Evolutionary conservation across 2,113 vertebrate species (phyloP).

Genomic region (Pipra filicauda): DNA sequence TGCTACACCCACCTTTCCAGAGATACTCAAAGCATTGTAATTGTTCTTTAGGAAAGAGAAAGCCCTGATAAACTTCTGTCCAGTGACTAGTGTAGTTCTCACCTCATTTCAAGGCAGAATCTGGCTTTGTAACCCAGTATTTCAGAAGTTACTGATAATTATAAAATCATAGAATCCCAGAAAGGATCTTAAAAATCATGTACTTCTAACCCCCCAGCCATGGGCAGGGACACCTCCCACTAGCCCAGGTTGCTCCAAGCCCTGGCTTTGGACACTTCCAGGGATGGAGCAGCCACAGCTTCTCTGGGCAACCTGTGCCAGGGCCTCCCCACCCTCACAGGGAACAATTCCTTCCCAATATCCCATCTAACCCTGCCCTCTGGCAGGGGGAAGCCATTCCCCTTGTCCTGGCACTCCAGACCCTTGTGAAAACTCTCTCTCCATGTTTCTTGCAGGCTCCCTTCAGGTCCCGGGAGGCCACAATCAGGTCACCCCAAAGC

Average conservation of each 20-base stretch:
- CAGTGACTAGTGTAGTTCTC: not conserved
- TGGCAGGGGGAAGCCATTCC: not conserved
- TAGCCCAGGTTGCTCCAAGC: not conserved
- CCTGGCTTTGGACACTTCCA: not conserved
- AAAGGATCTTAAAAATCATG: not conserved
- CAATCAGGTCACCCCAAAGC: not conserved
- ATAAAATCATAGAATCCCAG: not conserved
- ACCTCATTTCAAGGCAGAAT: not conserved
- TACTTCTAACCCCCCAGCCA: not conserved
- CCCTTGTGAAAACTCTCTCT: not conserved
- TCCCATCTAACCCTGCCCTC: not conserved
- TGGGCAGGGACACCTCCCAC: not conserved
- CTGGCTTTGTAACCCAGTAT: not conserved
- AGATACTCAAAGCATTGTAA: not conserved
- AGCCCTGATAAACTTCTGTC: not conserved
- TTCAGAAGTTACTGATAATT: not conserved
- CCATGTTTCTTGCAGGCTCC: not conserved
- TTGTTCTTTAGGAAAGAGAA: rapidly evolving
- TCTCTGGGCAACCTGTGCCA: not conserved
- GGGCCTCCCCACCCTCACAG: not conserved
- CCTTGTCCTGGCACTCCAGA: not conserved
- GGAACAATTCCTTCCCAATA: not conserved
- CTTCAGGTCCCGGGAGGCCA: not conserved
- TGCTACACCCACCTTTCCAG: not conserved
- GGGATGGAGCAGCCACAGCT: not conserved